Evolutionary conservation across 2,113 vertebrate genomes (phyloP).

Genomic region (Melanotaenia duboulayi): DNA sequence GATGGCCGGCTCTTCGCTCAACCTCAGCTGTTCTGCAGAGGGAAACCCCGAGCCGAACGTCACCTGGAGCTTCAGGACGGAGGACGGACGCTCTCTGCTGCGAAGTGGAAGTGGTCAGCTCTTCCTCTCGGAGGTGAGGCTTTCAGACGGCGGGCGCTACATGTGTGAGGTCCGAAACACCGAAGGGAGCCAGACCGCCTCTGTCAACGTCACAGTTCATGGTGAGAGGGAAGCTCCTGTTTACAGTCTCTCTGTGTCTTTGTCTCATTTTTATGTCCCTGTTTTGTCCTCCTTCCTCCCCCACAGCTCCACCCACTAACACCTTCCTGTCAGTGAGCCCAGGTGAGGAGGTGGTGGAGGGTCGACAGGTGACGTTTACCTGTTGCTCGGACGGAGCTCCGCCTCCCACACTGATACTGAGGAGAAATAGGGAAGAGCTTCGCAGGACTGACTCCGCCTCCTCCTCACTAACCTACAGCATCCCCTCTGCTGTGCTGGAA

Average conservation of each 20-base stretch:
- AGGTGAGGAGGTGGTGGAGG: constrained; percentile 66
- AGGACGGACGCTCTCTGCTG: neutral
- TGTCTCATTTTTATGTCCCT: neutral
- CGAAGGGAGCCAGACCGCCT: constrained; percentile 37
- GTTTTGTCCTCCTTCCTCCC: neutral
- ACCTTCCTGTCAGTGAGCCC: constrained; percentile 72
- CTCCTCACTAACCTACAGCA: constrained; percentile 38
- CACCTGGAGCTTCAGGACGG: constrained; percentile 59
- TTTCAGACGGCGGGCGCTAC: constrained; percentile 58
- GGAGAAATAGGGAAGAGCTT: constrained; percentile 67
- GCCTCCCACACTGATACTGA: constrained; percentile 71
- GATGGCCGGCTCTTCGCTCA: constrained; percentile 36
- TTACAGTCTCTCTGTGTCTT: too few species aligned
- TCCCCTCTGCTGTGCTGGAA: constrained; percentile 16
- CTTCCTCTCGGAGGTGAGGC: neutral
- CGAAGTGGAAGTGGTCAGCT: constrained; percentile 18
- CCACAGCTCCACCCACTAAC: constrained; percentile 76
- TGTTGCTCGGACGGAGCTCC: constrained; percentile 63
- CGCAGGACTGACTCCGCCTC: constrained; percentile 6
- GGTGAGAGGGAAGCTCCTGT: constrained; percentile 54
- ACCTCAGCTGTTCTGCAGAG: constrained; percentile 56
- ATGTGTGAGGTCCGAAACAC: constrained; percentile 66
- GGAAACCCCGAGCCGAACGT: constrained; percentile 65
- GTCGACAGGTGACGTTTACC: constrained; percentile 62
- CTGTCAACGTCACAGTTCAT: constrained; percentile 47